Evolutionary conservation across 2,888 invertebrate species (phyloP).

Genomic region (Chalcis sispes): DNA sequence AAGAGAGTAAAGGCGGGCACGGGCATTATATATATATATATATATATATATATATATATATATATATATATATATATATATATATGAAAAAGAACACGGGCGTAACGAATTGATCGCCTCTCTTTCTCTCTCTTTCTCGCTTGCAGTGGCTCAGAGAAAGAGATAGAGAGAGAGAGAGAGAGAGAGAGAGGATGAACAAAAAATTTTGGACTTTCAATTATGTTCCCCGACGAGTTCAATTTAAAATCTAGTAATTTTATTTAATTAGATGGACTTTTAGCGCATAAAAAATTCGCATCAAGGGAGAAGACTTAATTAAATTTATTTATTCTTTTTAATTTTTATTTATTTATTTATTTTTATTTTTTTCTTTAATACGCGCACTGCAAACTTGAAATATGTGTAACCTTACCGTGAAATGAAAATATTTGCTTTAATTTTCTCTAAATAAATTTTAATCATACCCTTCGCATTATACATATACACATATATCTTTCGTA

Average conservation of each 20-base stretch:
- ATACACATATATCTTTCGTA: too few species aligned
- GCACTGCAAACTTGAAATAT: background rate
- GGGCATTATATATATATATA: too few species aligned
- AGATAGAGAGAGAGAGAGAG: background rate
- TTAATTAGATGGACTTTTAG: conserved; percentile 26
- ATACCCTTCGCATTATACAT: too few species aligned
- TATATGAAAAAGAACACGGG: too few species aligned
- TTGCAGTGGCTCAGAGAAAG: too few species aligned
- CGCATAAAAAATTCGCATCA: background rate
- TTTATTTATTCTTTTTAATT: background rate
- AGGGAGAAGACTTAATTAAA: background rate
- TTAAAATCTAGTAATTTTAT: conserved; percentile 30
- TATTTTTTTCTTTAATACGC: background rate
- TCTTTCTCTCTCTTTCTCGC: too few species aligned
- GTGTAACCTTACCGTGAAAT: too few species aligned
- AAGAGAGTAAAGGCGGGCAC: conserved; percentile 2
- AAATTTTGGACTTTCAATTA: conserved; percentile 30
- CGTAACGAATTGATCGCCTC: conserved; percentile 5
- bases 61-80: too few species aligned
- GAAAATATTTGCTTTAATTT: too few species aligned
- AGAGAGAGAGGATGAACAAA: background rate
- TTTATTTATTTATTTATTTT: background rate
- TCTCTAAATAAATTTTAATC: too few species aligned
- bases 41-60: too few species aligned
- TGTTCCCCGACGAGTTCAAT: background rate